Conservation (phyloP, 1,140 invertebrate genomes). For the Drosophila carrolli region DNA sequence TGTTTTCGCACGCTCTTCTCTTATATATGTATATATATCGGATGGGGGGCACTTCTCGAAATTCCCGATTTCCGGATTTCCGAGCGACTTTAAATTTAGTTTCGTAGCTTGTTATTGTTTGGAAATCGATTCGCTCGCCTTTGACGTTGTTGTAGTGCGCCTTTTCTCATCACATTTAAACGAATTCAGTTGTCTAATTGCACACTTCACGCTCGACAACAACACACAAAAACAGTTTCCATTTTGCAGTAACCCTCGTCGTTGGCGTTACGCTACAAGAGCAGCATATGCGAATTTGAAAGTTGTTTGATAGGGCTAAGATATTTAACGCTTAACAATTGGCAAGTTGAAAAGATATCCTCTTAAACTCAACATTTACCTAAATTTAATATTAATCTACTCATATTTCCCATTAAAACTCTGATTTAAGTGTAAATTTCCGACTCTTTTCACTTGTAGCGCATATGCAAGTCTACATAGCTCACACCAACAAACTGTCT, state of each 20-base stretch:
- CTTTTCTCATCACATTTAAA: conserved; percentile 60
- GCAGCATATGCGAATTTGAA: neutral
- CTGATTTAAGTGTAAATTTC: neutral
- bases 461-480: neutral
- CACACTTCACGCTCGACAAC: conserved; percentile 78
- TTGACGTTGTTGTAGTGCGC: conserved; percentile 26
- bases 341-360: no score
- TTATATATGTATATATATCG: neutral
- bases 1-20: conserved; percentile 49
- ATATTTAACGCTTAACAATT: neutral
- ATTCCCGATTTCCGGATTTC: conserved; percentile 1
- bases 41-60: neutral
- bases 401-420: neutral
- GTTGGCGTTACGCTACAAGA: conserved; percentile 40
- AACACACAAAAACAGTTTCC: conserved; percentile 75
- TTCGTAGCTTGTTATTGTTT: conserved; percentile 15
- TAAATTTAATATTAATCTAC: no score
- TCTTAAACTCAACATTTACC: neutral
- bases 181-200: conserved; percentile 65
- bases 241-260: conserved; percentile 78
- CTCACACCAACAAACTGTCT: conserved; percentile 35
- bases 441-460: neutral
- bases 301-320: neutral
- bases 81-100: conserved; percentile 9
- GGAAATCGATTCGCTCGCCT: conserved; percentile 48